These are phyloP conservation scores for Euschistus heros DNA, from an alignment of 1,140 invertebrate species.

Conservation along the genomic window DNA sequence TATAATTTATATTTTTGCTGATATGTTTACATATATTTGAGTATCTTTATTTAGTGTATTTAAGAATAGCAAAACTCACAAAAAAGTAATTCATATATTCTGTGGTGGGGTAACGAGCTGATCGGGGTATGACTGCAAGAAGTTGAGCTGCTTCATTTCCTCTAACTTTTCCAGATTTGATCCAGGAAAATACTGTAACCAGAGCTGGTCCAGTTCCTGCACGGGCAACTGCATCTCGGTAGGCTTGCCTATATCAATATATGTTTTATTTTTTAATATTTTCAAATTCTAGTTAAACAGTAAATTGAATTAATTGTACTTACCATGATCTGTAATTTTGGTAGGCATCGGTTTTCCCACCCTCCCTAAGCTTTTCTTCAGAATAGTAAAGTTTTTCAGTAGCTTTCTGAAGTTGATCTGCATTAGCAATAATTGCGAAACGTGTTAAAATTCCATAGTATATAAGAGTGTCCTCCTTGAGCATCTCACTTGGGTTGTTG, in stretches of 20 bases:
- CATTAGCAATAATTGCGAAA: constrained; percentile 46
- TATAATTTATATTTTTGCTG: too few relatives aligned
- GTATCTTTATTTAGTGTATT: too few relatives aligned
- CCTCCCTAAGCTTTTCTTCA: constrained; percentile 30
- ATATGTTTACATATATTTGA: too few relatives aligned
- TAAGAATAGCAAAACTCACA: constrained; percentile 32
- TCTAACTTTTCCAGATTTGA: constrained; percentile 41
- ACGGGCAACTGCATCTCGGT: constrained; percentile 48
- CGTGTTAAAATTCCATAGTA: constrained; percentile 49
- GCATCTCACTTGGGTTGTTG: constrained; percentile 43
- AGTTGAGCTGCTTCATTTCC: constrained; percentile 43
- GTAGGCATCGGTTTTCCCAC: constrained; percentile 21
- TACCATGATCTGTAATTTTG: constrained; percentile 29
- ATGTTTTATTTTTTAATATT: not conserved
- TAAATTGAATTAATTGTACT: not conserved
- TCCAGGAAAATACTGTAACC: constrained; percentile 45
- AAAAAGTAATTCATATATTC: constrained; percentile 47
- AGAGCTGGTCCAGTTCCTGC: constrained; percentile 54
- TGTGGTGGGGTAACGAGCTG: constrained; percentile 47
- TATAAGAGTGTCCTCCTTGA: constrained; percentile 42
- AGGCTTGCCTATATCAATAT: constrained; percentile 37
- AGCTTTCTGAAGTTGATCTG: constrained; percentile 41
- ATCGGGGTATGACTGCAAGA: constrained; percentile 38
- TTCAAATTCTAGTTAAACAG: not conserved
- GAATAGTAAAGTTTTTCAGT: constrained; percentile 38